phyloP scores from a whole-genome alignment of 1,140 invertebrate genomes.

The Psilanteris sp. region DNA sequence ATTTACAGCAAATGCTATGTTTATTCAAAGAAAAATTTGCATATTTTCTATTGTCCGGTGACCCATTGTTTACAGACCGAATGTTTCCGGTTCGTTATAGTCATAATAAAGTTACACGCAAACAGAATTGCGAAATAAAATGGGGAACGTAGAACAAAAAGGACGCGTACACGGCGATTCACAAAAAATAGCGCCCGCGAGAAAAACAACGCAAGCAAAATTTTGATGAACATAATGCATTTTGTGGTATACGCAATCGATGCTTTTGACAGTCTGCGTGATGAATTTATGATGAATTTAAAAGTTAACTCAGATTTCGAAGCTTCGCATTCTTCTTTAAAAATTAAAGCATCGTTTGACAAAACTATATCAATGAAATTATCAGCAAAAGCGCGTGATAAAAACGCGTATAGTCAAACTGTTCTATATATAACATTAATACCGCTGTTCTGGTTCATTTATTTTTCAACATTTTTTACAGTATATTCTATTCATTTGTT shows the following conservation, averaged over 20 bases:
- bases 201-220: conserved; percentile 33
- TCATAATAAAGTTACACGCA: conserved; percentile 65
- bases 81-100: conserved; percentile 63
- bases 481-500: too few species aligned
- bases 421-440: too few species aligned
- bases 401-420: too few species aligned
- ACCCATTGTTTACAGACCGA: conserved; percentile 62
- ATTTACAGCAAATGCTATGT: conserved; percentile 64
- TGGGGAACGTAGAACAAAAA: conserved; percentile 50
- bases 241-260: conserved; percentile 12
- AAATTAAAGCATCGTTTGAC: too few species aligned
- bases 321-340: too few species aligned
- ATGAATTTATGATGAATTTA: too few species aligned
- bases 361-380: too few species aligned
- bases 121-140: conserved; percentile 66
- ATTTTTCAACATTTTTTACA: too few species aligned
- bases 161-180: conserved; percentile 24
- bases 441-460: too few species aligned
- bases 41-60: conserved; percentile 61
- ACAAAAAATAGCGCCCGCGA: conserved; percentile 27
- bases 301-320: too few species aligned
- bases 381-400: too few species aligned
- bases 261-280: conserved; percentile 18
- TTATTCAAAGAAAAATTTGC: conserved; percentile 67
- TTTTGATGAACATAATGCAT: conserved; percentile 50